Evolutionary conservation across 2,888 invertebrate genomes (phyloP).

Genomic region (Rambutsinella grinnellia): DNA sequence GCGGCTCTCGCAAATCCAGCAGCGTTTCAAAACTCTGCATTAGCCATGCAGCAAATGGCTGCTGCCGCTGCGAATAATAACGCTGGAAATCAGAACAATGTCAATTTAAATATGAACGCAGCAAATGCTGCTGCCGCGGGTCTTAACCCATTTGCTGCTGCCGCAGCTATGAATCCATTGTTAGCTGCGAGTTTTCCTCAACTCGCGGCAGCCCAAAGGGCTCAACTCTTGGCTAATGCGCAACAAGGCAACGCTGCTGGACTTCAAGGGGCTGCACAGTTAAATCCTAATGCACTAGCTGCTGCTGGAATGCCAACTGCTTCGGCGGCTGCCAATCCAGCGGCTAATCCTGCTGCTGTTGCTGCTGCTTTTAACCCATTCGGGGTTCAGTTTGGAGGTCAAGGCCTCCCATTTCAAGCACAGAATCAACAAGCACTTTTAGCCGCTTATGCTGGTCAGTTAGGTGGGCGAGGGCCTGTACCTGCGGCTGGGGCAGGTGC

Average conservation of each 20-base stretch:
- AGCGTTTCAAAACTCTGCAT: constrained; percentile 59
- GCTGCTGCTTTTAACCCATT: constrained; percentile 66
- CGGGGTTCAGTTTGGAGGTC: constrained; percentile 64
- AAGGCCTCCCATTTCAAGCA: constrained; percentile 53
- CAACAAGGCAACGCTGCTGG: constrained; percentile 49
- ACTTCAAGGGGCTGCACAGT: constrained; percentile 48
- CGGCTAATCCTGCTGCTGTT: constrained; percentile 64
- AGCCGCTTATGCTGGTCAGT: constrained; percentile 65
- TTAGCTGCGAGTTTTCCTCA: constrained; percentile 65
- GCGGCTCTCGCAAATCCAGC: constrained; percentile 61
- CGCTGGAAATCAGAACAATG: constrained; percentile 36
- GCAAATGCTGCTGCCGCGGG: constrained; percentile 48
- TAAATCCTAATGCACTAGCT: constrained; percentile 69
- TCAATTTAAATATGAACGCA: constrained; percentile 47
- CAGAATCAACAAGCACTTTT: constrained; percentile 64
- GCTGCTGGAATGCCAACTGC: constrained; percentile 66
- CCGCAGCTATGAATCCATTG: constrained; percentile 64
- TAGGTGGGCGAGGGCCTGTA: constrained; percentile 57
- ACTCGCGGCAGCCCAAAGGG: constrained; percentile 65
- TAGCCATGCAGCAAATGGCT: constrained; percentile 56
- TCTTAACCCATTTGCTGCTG: constrained; percentile 59
- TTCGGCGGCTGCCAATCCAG: constrained; percentile 53
- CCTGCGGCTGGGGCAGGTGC: constrained; percentile 58
- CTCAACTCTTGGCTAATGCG: constrained; percentile 54
- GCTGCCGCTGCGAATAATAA: constrained; percentile 47